Evolutionary conservation across 1,140 invertebrate species (phyloP).

Genomic region (Brachionus paranguensis): DNA sequence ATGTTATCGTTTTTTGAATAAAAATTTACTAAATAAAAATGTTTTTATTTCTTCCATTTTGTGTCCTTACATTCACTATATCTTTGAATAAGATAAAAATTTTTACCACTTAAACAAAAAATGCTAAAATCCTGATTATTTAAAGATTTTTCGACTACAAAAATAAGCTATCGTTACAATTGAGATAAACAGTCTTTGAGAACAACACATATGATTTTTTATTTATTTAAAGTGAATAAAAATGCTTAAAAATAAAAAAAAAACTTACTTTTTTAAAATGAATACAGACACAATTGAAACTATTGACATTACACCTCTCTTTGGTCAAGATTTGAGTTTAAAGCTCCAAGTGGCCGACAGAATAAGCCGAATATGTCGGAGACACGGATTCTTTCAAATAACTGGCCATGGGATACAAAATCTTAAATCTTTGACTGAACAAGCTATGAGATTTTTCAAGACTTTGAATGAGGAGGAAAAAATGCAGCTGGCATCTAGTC

Average conservation of each 20-base stretch:
- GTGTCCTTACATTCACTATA: no score
- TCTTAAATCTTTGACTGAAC: not conserved
- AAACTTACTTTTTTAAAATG: not conserved
- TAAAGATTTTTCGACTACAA: no score
- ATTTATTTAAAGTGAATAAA: not conserved
- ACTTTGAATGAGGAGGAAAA: not conserved
- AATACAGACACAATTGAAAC: not conserved
- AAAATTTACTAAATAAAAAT: no score
- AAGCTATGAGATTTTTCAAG: not conserved
- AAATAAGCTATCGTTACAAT: not conserved
- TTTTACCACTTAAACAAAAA: no score
- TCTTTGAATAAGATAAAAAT: no score
- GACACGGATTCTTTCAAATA: conserved; percentile 4
- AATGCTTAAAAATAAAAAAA: not conserved
- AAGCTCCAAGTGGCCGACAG: not conserved
- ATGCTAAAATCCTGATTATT: no score
- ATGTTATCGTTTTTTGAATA: no score
- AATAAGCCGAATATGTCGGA: not conserved
- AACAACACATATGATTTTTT: not conserved
- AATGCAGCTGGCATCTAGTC: not conserved
- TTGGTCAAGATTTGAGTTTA: not conserved
- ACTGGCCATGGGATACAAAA: not conserved
- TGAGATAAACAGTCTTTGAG: not conserved
- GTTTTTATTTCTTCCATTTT: no score
- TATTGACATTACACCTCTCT: not conserved